A percentile compares a stretch with the other conserved stretches of the same genome.
Conservation (phyloP, 2,888 invertebrate species). For the Lasius platythorax region DNA sequence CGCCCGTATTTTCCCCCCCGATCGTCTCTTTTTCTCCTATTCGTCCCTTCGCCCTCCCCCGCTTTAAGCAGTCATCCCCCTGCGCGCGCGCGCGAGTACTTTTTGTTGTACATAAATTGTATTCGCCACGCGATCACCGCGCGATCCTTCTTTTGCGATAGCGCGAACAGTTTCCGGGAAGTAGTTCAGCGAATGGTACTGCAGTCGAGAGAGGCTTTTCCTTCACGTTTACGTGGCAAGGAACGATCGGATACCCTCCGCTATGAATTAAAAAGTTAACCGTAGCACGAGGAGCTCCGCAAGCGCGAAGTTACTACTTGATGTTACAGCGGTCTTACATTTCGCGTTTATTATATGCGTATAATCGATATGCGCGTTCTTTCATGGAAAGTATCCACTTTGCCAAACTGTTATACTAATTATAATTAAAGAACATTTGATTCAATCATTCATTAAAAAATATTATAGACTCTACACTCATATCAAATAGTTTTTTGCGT, state of each 20-base stretch:
- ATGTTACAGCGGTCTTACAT: not conserved
- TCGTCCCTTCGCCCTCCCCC: not conserved
- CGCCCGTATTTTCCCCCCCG: slow-evolving; percentile 51
- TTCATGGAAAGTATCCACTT: not conserved
- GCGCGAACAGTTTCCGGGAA: slow-evolving; percentile 32
- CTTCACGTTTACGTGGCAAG: slow-evolving; percentile 31
- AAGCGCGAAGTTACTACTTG: slow-evolving; percentile 24
- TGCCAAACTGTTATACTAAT: not conserved
- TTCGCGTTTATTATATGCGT: not conserved
- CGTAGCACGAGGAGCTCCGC: not conserved
- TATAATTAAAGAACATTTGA: not conserved
- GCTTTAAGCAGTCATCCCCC: not conserved
- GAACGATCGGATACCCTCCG: slow-evolving; percentile 18
- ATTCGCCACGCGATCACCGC: slow-evolving; percentile 55
- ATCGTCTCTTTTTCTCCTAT: slow-evolving; percentile 22
- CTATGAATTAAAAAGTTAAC: slow-evolving; percentile 49
- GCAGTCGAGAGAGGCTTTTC: slow-evolving; percentile 37
- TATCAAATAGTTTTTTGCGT: not conserved
- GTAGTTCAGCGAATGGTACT: slow-evolving; percentile 30
- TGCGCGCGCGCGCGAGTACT: slow-evolving; percentile 12
- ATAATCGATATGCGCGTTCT: not conserved
- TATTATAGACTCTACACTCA: not conserved
- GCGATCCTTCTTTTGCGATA: slow-evolving; percentile 45
- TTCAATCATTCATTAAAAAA: not conserved
- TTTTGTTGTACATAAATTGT: slow-evolving; percentile 58